A percentile compares a stretch with the other conserved stretches of the same genome.
Evolutionary conservation across 2,888 invertebrate genomes (phyloP).

Genomic region (Tenthredo scrophulariae): DNA sequence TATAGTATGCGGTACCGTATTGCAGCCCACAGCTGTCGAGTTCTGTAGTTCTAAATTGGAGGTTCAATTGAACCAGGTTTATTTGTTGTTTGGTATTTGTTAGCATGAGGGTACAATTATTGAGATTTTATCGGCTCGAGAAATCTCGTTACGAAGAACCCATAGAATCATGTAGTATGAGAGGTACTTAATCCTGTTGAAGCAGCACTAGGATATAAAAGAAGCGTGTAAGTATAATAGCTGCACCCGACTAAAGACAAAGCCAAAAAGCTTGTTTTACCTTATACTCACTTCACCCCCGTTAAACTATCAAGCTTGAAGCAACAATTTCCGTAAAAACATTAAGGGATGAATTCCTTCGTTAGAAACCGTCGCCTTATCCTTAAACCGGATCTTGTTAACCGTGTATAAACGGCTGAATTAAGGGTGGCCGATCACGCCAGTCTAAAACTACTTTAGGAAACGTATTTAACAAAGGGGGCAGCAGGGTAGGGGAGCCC

Average conservation of each 20-base stretch:
- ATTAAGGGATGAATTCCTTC: neutral
- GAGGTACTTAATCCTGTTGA: neutral
- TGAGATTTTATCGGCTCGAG: neutral
- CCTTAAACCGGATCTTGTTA: constrained; percentile 10
- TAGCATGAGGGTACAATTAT: neutral
- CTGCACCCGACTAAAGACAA: neutral
- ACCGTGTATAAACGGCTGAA: constrained; percentile 26
- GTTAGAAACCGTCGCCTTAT: constrained; percentile 13
- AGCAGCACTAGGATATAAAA: neutral
- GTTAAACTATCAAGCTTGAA: neutral
- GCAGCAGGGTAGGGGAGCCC: neutral
- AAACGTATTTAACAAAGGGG: neutral
- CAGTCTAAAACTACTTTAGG: constrained; percentile 25
- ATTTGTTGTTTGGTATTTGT: neutral
- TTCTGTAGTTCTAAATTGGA: neutral
- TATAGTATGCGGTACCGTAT: neutral
- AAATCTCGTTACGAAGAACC: neutral
- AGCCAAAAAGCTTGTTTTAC: neutral
- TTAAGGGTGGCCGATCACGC: constrained; percentile 28
- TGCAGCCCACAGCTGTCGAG: neutral
- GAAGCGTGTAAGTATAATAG: neutral
- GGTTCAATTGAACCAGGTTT: neutral
- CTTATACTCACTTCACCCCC: neutral
- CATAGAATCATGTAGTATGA: neutral
- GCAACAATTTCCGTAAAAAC: constrained; percentile 4